Evolutionary conservation across 2,113 vertebrate species (phyloP), one percentile per base, ranked within the genome.

Genomic region (Labrus mixtus): DNA sequence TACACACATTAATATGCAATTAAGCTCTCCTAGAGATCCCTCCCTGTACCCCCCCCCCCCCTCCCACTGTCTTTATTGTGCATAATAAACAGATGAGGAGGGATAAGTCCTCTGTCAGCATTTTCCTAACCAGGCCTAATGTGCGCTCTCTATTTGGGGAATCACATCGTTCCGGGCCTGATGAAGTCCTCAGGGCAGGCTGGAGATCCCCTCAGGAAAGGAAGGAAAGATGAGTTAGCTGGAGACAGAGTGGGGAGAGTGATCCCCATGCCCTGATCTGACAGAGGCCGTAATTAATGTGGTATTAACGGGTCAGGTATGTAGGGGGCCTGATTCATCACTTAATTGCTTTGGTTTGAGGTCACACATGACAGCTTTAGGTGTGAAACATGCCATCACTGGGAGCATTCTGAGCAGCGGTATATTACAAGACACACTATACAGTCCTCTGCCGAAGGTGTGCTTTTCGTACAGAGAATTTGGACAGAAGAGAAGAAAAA

Each of bases 31-130:
- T 74, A 63, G 66, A 57, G 46, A 57, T 54, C 70, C 76, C 59
- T 70, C 68, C 12, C 53, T 62, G 36, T 37, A 12, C 13, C 72
- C 51, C 59, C 51, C 73, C 62, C 19, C 13, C 72, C 51, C 59
- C 51, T 71, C 62, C 19, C 48, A 15, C 54, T 78, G 37, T 79
- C 69, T 83, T 89, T 78, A 80, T 87, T 75, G 77, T 74, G 73
- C 83, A 82, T 86, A 75, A 89, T 92, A 87, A 88, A 88, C 87
- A 87, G 82, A 90, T 90, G 79, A 89, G 59, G 58, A 84, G 83
- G 83, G 89, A 77, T 85, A 81, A 89, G 43, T 76, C 61, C 78
- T 67, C 77, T 16, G 43, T 91, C 90, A 90, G 87, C 88, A 87
- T 76, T 89, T 89, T 82, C 70, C 37, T 69, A 86, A 82, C 54